Evolutionary conservation across 2,888 invertebrate genomes (phyloP).

Genomic region (Erannis defoliaria): DNA sequence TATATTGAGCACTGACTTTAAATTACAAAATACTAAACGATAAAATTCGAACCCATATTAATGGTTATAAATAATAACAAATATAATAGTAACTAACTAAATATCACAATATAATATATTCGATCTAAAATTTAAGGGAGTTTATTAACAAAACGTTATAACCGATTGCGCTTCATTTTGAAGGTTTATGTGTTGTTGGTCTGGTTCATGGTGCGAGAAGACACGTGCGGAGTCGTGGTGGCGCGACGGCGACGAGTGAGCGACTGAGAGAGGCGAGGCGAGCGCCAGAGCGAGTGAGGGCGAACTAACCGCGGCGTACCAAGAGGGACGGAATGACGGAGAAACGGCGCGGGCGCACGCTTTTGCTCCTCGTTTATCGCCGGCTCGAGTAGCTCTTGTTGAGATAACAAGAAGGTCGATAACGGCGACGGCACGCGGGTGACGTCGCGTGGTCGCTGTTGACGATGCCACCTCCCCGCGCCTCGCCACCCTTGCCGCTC

Average conservation of each 20-base stretch:
- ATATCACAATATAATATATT: conserved; percentile 86
- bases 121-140: conserved; percentile 81
- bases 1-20: conserved; percentile 83
- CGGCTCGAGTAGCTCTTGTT: conserved; percentile 74
- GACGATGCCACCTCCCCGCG: conserved; percentile 48
- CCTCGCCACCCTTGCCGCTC: conserved; percentile 47
- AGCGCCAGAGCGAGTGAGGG: conserved; percentile 57
- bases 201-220: conserved; percentile 80
- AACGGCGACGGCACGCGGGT: conserved; percentile 60
- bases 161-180: conserved; percentile 86
- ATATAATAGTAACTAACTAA: conserved; percentile 78
- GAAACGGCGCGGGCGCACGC: conserved; percentile 83
- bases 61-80: conserved; percentile 80
- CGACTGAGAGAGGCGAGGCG: conserved; percentile 68
- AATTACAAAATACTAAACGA: conserved; percentile 70
- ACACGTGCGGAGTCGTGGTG: conserved; percentile 72
- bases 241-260: conserved; percentile 78
- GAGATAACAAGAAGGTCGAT: conserved; percentile 80
- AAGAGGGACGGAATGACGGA: conserved; percentile 78
- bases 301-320: conserved; percentile 73
- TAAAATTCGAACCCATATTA: conserved; percentile 80
- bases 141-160: conserved; percentile 83
- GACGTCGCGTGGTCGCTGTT: conserved; percentile 55
- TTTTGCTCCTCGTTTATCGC: conserved; percentile 84
- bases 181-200: conserved; percentile 85